Evolutionary conservation across 2,113 vertebrate species (phyloP), one percentile per base, ranked within the genome.

Genomic region (Ophthalmotilapia sp.): DNA sequence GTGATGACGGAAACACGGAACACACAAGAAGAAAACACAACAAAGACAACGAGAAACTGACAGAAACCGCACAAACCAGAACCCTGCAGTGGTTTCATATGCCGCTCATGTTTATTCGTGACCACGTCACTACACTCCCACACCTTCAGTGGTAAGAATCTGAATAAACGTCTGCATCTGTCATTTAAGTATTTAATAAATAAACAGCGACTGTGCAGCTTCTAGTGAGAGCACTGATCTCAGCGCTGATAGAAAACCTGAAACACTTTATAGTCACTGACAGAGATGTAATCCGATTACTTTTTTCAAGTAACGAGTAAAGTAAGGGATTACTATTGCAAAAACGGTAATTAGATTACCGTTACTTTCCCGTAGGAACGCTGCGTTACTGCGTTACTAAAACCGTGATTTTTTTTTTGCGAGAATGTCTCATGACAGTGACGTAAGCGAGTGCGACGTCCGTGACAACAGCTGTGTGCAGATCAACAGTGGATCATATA

Each of bases 101-200:
- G 26, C 13, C 13, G 7, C 14, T 31, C 56, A 17, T 40, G n/a
- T 42, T 70, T 40, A 42, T 42, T 70, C 1, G 2, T 6, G 65
- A 40, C 38, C 65, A 70, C n/a, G 3, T 13, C 36, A 21, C 0
- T 70, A 2, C 62, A 9, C 36, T 70, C n/a, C n/a, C 62, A 26
- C 65, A 73, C 21, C 65, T 6, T 45, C 38, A 73, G 13, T 6
- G 65, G 5, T 73, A 42, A 42, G 15, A 73, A 45, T 10, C 13
- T 0, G 12, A 26, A 42, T 42, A 42, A 9, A 23, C 2, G 1
- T 42, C 65, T 70, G 65, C 0, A 3, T 42, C n/a, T 70, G 65
- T 42, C n/a, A 23, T 42, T 70, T 70, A 70, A 42, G 7, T 42
- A 23, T 14, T 42, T 15, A 26, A 42, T 21, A 73, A 1, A 73